A percentile compares a stretch with the other conserved stretches of the same genome.
Conservation (phyloP, 92 coral and sea anemone genomes). For the Porites divaricata region DNA sequence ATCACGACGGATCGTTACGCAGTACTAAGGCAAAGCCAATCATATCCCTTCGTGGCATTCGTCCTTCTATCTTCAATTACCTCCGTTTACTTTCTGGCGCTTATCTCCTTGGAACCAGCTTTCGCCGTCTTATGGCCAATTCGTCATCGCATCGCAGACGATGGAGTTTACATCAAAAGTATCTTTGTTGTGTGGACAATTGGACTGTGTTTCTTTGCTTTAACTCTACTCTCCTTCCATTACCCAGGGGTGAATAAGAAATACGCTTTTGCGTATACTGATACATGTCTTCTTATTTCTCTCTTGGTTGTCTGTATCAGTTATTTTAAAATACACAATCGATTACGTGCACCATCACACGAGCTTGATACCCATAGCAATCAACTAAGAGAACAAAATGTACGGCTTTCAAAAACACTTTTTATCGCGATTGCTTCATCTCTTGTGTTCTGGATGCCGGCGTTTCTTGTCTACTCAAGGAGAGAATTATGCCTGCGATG, state of each 20-base stretch:
- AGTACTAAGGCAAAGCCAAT: not conserved
- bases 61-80: not conserved
- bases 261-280: not conserved
- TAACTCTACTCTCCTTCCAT: not conserved
- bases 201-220: not conserved
- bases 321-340: not conserved
- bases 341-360: not conserved
- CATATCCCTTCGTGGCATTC: not conserved
- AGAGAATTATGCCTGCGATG: not conserved
- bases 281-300: not conserved
- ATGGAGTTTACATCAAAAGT: not conserved
- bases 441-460: conserved; percentile 5
- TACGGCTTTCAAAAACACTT: not conserved
- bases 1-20: too few relatives aligned
- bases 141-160: not conserved
- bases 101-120: conserved; percentile 5
- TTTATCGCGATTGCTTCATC: not conserved
- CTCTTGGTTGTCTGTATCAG: not conserved
- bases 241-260: not conserved
- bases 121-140: conserved; percentile 10
- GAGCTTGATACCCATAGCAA: not conserved
- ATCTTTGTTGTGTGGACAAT: not conserved
- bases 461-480: not conserved
- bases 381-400: not conserved
- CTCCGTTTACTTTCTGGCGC: not conserved